Conservation (phyloP, 2,888 invertebrate species). For the Drosophila subquinaria region DNA sequence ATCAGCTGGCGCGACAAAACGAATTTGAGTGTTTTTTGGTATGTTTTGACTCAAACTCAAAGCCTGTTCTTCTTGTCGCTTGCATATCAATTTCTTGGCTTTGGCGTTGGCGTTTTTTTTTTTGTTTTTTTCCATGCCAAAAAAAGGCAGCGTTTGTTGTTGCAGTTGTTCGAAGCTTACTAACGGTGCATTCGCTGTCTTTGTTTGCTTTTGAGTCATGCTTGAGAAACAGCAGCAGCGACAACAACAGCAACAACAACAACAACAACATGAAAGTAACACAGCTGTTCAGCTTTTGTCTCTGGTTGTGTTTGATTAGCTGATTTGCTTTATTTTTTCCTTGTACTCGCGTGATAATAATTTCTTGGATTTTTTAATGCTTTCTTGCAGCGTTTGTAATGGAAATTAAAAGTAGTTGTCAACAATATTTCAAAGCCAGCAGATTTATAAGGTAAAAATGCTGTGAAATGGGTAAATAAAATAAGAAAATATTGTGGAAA, state of each 20-base stretch:
- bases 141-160: slow-evolving; percentile 19
- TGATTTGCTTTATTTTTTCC: not conserved
- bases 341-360: slow-evolving; percentile 17
- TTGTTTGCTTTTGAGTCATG: slow-evolving; percentile 56
- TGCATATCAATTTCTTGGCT: slow-evolving; percentile 46
- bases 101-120: slow-evolving; percentile 1
- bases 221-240: slow-evolving; percentile 7
- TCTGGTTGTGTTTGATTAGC: slow-evolving; percentile 3
- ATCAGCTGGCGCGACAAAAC: slow-evolving; percentile 34
- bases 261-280: slow-evolving; percentile 16
- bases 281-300: slow-evolving; percentile 41
- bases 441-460: not conserved
- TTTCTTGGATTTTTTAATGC: slow-evolving; percentile 12
- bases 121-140: slow-evolving; percentile 40
- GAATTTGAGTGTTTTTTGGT: slow-evolving; percentile 30
- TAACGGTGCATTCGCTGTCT: slow-evolving; percentile 69
- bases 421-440: not conserved
- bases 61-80: slow-evolving; percentile 47
- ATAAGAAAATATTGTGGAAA: not conserved
- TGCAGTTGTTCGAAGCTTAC: slow-evolving; percentile 30
- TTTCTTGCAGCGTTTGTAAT: not conserved
- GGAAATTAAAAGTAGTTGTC: not conserved
- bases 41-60: slow-evolving; percentile 36
- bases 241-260: slow-evolving; percentile 2
- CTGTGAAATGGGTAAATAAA: not conserved